Evolutionary conservation across 2,113 vertebrate genomes (phyloP).

Genomic region (Patagioenas fasciata): DNA sequence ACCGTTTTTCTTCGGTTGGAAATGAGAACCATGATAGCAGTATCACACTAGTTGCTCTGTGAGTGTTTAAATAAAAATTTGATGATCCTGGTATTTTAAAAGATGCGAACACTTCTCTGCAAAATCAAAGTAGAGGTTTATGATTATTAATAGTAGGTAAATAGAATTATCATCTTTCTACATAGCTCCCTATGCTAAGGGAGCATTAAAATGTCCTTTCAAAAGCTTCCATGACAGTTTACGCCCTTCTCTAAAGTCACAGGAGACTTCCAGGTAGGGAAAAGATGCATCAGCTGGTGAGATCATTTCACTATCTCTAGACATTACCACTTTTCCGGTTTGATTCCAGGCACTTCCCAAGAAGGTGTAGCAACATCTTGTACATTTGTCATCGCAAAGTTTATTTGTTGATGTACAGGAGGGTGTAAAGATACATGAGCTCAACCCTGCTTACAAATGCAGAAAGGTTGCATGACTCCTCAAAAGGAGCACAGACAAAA

Average conservation of each 20-base stretch:
- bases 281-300: not conserved
- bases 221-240: not conserved
- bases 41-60: not conserved
- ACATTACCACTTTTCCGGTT: not conserved
- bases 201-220: not conserved
- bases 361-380: not conserved
- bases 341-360: not conserved
- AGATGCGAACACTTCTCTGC: not conserved
- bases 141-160: not conserved
- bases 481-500: not conserved
- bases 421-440: not conserved
- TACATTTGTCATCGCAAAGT: not conserved
- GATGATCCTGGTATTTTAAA: not conserved
- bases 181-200: accelerated
- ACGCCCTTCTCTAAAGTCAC: not conserved
- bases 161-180: not conserved
- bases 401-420: not conserved
- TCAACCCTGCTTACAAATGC: not conserved
- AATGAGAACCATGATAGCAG: not conserved
- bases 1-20: not conserved
- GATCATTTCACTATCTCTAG: not conserved
- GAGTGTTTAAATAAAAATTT: not conserved
- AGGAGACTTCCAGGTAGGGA: not conserved
- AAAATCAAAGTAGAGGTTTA: not conserved
- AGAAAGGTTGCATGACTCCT: not conserved